phyloP scores from a whole-genome alignment of 2,888 invertebrate species.

The Pheosia tremula region DNA sequence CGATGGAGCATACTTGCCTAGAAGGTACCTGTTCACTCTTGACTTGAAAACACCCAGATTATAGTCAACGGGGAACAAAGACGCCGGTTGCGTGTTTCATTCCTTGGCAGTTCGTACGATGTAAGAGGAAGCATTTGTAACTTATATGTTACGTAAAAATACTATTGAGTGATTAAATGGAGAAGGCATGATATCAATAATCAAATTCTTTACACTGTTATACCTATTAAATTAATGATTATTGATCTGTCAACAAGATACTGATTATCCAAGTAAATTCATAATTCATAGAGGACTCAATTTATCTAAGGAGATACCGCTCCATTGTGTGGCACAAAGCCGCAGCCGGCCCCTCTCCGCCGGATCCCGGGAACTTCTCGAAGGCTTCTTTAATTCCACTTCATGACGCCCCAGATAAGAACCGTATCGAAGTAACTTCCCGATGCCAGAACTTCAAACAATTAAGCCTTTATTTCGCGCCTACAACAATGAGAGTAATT shows the following conservation, averaged over 20 bases:
- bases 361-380: constrained; percentile 16
- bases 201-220: constrained; percentile 10
- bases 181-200: background rate
- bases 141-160: too few species aligned
- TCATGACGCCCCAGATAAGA: constrained; percentile 48
- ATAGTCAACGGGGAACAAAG: too few species aligned
- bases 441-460: constrained; percentile 67
- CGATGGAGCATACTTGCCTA: too few species aligned
- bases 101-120: too few species aligned
- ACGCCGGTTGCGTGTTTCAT: too few species aligned
- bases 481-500: constrained; percentile 75
- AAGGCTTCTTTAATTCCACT: constrained; percentile 49
- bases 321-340: constrained; percentile 28
- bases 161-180: too few species aligned
- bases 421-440: constrained; percentile 54
- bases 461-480: constrained; percentile 72
- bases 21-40: too few species aligned
- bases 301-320: constrained; percentile 15
- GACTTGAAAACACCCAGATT: too few species aligned
- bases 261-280: background rate
- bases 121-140: too few species aligned
- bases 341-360: constrained; percentile 12
- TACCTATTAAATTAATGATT: constrained; percentile 22
- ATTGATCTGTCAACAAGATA: background rate
- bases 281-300: background rate